These are phyloP conservation scores for Cotesia vestalis DNA, from an alignment of 1,140 invertebrate genomes.

Conservation along the genomic window DNA sequence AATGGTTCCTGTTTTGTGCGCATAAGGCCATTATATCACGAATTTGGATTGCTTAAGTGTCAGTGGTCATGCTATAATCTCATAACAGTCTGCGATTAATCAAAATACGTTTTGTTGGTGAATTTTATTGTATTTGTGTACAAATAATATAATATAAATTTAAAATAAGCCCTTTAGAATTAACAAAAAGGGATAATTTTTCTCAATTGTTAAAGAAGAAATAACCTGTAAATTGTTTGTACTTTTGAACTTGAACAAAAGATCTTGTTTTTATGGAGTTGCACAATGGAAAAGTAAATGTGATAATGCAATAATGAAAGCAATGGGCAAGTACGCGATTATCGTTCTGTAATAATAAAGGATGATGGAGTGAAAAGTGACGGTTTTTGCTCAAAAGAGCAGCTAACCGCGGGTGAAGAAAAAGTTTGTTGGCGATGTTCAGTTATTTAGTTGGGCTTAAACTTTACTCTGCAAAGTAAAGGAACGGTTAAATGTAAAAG, in stretches of 20 bases:
- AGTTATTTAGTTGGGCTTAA: no score
- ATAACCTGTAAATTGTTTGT: no score
- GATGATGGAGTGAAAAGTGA: conserved; percentile 45
- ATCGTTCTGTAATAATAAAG: conserved; percentile 59
- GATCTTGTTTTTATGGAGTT: conserved; percentile 40
- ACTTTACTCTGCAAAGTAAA: no score
- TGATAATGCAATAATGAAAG: conserved; percentile 53
- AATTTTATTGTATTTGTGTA: no score
- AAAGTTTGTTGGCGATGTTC: neutral
- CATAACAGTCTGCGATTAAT: conserved; percentile 32
- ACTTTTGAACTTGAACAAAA: neutral
- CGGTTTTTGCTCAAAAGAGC: conserved; percentile 29
- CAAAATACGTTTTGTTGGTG: neutral
- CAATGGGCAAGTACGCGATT: conserved; percentile 59
- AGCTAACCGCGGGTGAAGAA: conserved; percentile 6
- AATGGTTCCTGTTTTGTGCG: neutral
- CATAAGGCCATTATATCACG: conserved; percentile 22
- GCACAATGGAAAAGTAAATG: conserved; percentile 36
- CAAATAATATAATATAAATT: no score
- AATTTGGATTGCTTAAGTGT: conserved; percentile 46
- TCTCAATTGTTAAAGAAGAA: no score
- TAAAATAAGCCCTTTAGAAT: no score
- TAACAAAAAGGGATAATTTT: no score
- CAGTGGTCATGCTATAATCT: conserved; percentile 50
- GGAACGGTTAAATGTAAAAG: no score